Base-by-base conservation (phyloP, 1,140 invertebrate species). In the Akabosia matsudoensis region DNA sequence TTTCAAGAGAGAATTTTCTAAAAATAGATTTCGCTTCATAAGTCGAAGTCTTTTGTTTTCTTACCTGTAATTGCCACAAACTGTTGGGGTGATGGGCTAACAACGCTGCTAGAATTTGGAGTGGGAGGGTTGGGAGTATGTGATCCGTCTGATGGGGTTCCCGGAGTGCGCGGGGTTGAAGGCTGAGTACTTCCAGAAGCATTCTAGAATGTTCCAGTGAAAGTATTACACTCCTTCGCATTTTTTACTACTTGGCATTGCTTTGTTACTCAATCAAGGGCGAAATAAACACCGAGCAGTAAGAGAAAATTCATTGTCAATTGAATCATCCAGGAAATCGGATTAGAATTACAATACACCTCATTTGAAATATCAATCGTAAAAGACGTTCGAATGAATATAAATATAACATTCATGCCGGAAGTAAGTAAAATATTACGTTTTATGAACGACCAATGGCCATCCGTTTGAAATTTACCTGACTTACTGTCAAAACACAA, bases 11-110 rank as follows among this genome's bases (percentile, higher is more conserved):
- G n/a, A 24, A 28, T 14, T 64, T 64, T 22, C 67, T 22, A 70
- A 13, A 4, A 14, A 10, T 31, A 28, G 7, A 30, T 24, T 70
- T 10, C 28, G 14, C 24, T 70, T 28, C 22, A 10, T 3, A 28
- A 1, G 0, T 28, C 33, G 64, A 45, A n/a, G 33, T 51, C 18
- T 30, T 31, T 22, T 1, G 34, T 16, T 61, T 61, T 1, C 75
- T 64, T 33, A 77, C 76, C 76, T 70, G 76, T 74, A 70, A 77
- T 74, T 0, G 76, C 56, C 14, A 77, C 76, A 70, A 61, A 77
- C 26, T 76, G 75, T 1, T 70, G 67, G 1, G 71, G 71, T 18
- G 76, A 51, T 1, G 71, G 33, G 34, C 28, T 67, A 14, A 77
- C 61, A 31, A 77, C 64, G 30, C 75, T 67, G 52, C 51, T 73